phyloP scores from a whole-genome alignment of 2,888 invertebrate species.

The Apotomis betuletana region DNA sequence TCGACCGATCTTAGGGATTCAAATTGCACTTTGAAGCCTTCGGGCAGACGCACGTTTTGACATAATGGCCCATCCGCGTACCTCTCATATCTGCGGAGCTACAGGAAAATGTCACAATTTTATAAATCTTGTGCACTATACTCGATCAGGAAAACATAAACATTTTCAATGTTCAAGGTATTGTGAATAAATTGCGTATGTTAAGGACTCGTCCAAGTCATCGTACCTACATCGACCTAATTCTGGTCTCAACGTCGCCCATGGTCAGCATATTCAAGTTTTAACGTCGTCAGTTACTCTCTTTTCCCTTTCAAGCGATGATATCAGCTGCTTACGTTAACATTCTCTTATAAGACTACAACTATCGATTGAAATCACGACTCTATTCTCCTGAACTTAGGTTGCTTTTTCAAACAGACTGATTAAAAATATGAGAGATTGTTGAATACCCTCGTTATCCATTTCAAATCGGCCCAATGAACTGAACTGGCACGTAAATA shows the following conservation, averaged over 20 bases:
- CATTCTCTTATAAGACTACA: neutral
- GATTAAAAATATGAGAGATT: neutral
- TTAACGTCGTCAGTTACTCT: conserved; percentile 11
- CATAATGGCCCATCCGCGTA: no score
- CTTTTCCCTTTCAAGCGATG: conserved; percentile 14
- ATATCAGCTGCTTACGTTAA: neutral
- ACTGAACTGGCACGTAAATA: conserved; percentile 40
- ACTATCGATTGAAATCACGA: neutral
- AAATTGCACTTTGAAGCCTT: no score
- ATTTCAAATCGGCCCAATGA: conserved; percentile 34
- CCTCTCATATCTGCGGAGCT: no score
- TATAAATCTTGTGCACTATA: no score
- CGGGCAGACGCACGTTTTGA: no score
- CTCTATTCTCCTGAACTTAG: neutral
- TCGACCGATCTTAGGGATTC: no score
- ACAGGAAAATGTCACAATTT: no score
- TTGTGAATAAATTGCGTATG: no score
- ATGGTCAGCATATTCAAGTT: conserved; percentile 12
- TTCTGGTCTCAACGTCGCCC: neutral
- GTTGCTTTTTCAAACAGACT: neutral
- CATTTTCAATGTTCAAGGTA: no score
- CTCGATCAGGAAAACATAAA: no score
- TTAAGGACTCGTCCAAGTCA: neutral
- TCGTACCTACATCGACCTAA: neutral
- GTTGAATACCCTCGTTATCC: conserved; percentile 3